Conservation (phyloP, 2,888 invertebrate species). For the Nomada fucata region DNA sequence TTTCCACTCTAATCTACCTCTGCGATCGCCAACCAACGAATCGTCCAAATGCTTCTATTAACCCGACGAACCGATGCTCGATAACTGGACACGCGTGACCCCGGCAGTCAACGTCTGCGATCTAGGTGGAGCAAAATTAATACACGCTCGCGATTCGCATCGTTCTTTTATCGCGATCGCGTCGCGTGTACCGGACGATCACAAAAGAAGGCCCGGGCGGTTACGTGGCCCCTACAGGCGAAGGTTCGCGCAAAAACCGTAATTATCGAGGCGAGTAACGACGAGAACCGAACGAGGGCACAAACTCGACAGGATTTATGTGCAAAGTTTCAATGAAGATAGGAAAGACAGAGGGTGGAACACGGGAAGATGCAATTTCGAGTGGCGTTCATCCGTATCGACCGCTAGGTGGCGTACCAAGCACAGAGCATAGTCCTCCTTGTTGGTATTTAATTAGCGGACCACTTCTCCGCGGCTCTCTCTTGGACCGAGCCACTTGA, state of each 20-base stretch:
- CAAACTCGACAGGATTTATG: slow-evolving; percentile 21
- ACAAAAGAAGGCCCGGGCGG: slow-evolving; percentile 7
- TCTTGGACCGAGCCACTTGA: slow-evolving; percentile 49
- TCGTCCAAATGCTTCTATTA: slow-evolving; percentile 64
- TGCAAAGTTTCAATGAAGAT: slow-evolving; percentile 33
- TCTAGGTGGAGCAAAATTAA: slow-evolving; percentile 57
- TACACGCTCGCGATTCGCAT: slow-evolving; percentile 28
- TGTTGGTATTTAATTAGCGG: slow-evolving; percentile 53
- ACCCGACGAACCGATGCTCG: slow-evolving; percentile 57
- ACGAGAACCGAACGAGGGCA: neutral
- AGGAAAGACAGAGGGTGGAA: too few relatives aligned
- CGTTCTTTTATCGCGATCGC: neutral
- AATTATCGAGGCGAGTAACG: slow-evolving; percentile 32
- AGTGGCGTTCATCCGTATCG: slow-evolving; percentile 32
- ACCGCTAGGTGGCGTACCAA: neutral
- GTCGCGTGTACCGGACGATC: slow-evolving; percentile 1
- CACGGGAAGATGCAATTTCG: slow-evolving; percentile 38
- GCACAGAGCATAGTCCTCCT: slow-evolving; percentile 14
- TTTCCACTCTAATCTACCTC: slow-evolving; percentile 39
- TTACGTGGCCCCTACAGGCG: slow-evolving; percentile 16
- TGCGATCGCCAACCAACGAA: slow-evolving; percentile 55
- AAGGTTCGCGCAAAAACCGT: slow-evolving; percentile 34
- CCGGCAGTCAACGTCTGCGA: slow-evolving; percentile 30
- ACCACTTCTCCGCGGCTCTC: neutral
- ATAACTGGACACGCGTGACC: slow-evolving; percentile 67